A percentile compares a stretch with the other conserved stretches of the same genome.
phyloP scores from a whole-genome alignment of 1,140 invertebrate genomes.

The Episyrphus balteatus region DNA sequence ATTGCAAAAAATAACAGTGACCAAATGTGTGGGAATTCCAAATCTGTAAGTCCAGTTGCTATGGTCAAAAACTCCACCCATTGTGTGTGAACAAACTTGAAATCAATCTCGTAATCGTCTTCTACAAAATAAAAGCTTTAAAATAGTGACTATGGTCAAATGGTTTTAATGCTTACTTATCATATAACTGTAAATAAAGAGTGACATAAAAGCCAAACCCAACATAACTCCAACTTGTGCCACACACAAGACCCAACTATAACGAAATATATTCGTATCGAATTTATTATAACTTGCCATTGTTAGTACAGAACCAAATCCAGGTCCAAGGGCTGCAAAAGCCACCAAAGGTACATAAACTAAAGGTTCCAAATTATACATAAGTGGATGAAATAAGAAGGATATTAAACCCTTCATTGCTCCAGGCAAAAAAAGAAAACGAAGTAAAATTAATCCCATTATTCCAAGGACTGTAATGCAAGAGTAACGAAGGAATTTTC shows the following conservation, averaged over 20 bases:
- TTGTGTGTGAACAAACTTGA: conserved; percentile 5
- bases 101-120: no score
- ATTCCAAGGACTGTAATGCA: conserved; percentile 4
- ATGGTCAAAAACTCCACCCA: conserved; percentile 27
- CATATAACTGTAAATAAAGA: conserved; percentile 7
- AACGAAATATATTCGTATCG: conserved; percentile 53
- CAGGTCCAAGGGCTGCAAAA: conserved; percentile 69
- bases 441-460: conserved; percentile 47
- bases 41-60: conserved; percentile 23
- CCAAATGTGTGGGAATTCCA: conserved; percentile 24
- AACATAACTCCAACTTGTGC: conserved; percentile 19
- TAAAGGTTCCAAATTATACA: conserved; percentile 14
- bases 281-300: conserved; percentile 87
- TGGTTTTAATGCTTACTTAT: neutral
- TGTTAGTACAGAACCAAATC: conserved; percentile 82
- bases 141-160: no score
- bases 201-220: conserved; percentile 15
- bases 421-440: conserved; percentile 45
- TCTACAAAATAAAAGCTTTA: no score
- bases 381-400: neutral
- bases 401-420: conserved; percentile 49
- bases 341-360: conserved; percentile 11
- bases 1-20: conserved; percentile 25
- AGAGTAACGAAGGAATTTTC: no score
- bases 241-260: conserved; percentile 26